Evolutionary conservation across 1,140 invertebrate genomes (phyloP), one percentile per base, ranked within the genome.

Genomic region (Lutraria rhynchaena): DNA sequence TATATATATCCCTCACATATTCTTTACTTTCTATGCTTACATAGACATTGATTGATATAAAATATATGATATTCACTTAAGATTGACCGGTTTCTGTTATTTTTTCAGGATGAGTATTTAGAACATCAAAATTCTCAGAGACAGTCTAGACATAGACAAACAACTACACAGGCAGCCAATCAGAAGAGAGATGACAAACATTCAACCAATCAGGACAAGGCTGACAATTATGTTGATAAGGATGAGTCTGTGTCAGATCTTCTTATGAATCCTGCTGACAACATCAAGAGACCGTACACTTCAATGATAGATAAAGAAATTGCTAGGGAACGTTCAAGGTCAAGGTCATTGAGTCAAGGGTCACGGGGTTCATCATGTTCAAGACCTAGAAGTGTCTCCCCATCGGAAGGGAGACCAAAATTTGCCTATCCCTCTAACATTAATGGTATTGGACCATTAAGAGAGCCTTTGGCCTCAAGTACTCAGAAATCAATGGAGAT

Each of bases 221-320:
- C 15, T 51, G n/a, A 22, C 15, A 41, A 41, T 15, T 7, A 7
- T 41, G 37, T 7, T 41, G 37, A 41, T 15, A 15, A 41, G 37
- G 24, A 80, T 60, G 76, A 80, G n/a, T 70, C 76, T 46, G 65
- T 80, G 33, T 51, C 76, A 57, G 65, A 80, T 24, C 35, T 80
- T 3, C 31, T 80, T 31, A 33, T 70, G 27, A 58, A 70, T 41
- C 53, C 65, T 22, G 57, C 24, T 13, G 76, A 80, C 9, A 58
- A 13, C 19, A 51, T 80, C 5, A 74, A 81, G 55, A 58, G 78
- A 63, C 78, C 78, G 7, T 81, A 60, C 22, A 81, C 78, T 5
- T 61, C 78, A 49, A 33, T 81, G 51, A 81, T 81, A 49, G 78
- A 81, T 31, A 81, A 81, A 61, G 78, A 81, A 65, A 81, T 81